Percentiles rank a stretch among this genome's conserved stretches.
Evolutionary conservation across 2,888 invertebrate genomes (phyloP).

Genomic region (Ophion slaviceki): DNA sequence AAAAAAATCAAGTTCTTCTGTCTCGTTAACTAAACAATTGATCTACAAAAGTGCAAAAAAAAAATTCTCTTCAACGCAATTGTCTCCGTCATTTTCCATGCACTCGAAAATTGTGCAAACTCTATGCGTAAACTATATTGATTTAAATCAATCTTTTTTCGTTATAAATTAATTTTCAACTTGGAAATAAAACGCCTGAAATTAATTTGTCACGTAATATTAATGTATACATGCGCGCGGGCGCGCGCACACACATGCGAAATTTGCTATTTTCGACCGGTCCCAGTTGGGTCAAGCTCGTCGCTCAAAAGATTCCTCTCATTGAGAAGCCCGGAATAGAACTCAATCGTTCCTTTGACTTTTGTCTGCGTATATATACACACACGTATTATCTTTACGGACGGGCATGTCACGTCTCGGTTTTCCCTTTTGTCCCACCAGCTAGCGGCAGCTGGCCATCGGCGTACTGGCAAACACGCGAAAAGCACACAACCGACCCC

Average conservation of each 20-base stretch:
- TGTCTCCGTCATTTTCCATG: too few relatives aligned
- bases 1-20: too few relatives aligned
- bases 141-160: too few relatives aligned
- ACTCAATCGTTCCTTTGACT: slow-evolving; percentile 64
- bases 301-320: slow-evolving; percentile 68
- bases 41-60: too few relatives aligned
- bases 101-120: too few relatives aligned
- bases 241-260: slow-evolving; percentile 10
- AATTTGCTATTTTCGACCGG: slow-evolving; percentile 74
- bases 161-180: too few relatives aligned
- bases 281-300: slow-evolving; percentile 71
- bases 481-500: not conserved
- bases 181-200: too few relatives aligned
- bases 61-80: too few relatives aligned
- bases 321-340: slow-evolving; percentile 77
- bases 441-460: not conserved
- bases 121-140: too few relatives aligned
- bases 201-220: too few relatives aligned
- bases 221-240: not conserved
- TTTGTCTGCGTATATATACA: not conserved
- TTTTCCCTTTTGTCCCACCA: not conserved
- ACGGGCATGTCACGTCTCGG: slow-evolving; percentile 27
- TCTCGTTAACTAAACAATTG: too few relatives aligned
- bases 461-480: not conserved
- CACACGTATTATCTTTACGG: slow-evolving; percentile 18